Evolutionary conservation across 2,888 invertebrate species (phyloP), one percentile per base, ranked within the genome.

Genomic region (Sarcophaga carnaria): DNA sequence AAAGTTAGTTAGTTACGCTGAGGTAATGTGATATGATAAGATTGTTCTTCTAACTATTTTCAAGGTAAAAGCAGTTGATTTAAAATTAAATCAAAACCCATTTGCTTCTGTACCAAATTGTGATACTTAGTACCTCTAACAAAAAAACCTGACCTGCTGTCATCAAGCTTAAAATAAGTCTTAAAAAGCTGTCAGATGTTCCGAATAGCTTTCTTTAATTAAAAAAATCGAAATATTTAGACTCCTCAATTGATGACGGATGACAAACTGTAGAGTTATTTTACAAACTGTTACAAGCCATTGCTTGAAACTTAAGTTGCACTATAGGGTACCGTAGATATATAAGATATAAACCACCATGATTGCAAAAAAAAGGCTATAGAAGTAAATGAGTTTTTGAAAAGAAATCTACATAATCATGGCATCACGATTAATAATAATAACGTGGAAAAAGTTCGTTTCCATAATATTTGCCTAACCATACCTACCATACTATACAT

Each of bases 371-470:
- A 59, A 81, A 25, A 67, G 54, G 11, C n/a, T 54, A 49, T 76
- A 66, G 75, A 79, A 62, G 60, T 76, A 66, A 78, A 79, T 64
- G 70, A 69, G 69, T 66, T 80, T 78, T 67, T 69, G 62, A 20
- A 76, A 72, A 74, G 47, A 83, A 86, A 86, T 80, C 69, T 83
- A 74, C 74, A 87, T 81, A 87, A 82, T 84, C 87, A 87, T 72
- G 84, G 69, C 80, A 83, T 83, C 74, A 80, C 83, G 80, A 86
- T 86, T 83, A 80, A 87, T 83, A 80, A 75, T 81, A 81, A 67
- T 62, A 76, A 54, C 12, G 4, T 54, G 17, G 17, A 54, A 54
- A 54, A 14, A 54, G 2, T 54, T 54, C 10, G 10, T 54, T 54
- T 49, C 49, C 4, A 49, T 49, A 49, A 37, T 49, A 49, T 49